A percentile compares a stretch with the other conserved stretches of the same genome.
phyloP scores from a whole-genome alignment of 2,797 vertebrate genomes.

The Peromyscus eremicus region DNA sequence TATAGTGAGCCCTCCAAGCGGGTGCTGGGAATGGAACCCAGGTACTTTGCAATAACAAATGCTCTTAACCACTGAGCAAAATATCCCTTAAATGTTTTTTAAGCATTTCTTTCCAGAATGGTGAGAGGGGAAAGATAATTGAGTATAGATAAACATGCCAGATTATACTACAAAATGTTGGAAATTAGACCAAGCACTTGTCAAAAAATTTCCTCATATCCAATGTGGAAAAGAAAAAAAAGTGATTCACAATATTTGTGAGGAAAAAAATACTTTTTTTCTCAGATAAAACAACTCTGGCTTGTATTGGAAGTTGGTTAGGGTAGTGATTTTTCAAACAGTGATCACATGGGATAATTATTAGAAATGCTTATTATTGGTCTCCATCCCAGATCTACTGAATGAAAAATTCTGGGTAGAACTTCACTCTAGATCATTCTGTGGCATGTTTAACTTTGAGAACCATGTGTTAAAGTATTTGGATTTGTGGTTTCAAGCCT shows the following conservation, averaged over 20 bases:
- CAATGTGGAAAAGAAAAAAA: neutral
- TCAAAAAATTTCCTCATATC: neutral
- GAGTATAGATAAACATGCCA: neutral
- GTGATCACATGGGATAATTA: neutral
- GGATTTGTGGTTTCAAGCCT: neutral
- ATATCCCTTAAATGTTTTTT: neutral
- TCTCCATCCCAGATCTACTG: neutral
- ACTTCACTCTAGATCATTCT: neutral
- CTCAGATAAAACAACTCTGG: neutral
- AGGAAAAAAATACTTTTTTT: neutral
- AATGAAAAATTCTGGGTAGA: neutral
- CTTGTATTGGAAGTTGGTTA: neutral
- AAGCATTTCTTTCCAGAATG: neutral
- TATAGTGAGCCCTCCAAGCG: neutral
- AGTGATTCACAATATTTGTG: neutral
- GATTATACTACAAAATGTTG: neutral
- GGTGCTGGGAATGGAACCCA: neutral
- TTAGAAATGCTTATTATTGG: slow-evolving; percentile 36
- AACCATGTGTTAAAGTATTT: neutral
- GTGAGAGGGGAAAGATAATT: slow-evolving; percentile 28
- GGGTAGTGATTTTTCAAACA: slow-evolving; percentile 6
- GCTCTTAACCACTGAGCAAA: neutral
- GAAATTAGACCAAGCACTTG: neutral
- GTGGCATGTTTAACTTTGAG: slow-evolving; percentile 7
- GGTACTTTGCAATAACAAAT: neutral